Evolutionary conservation across 2,888 invertebrate genomes (phyloP).

Genomic region (Dermolepida albohirtum): DNA sequence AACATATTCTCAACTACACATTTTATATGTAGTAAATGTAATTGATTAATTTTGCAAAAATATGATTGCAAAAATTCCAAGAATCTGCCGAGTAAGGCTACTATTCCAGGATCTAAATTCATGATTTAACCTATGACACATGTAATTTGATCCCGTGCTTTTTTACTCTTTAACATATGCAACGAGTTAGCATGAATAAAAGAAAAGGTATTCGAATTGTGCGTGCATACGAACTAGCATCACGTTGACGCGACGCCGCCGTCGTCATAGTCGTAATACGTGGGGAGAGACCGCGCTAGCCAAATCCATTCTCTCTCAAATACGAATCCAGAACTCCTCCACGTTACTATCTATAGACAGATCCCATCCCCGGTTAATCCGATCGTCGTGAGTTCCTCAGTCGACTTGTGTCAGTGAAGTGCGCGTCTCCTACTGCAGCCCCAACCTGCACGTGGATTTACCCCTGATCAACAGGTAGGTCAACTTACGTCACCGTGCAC

Average conservation of each 20-base stretch:
- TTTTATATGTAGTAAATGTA: too few relatives aligned
- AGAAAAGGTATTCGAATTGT: constrained; percentile 22
- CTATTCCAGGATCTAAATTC: too few relatives aligned
- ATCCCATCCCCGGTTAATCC: constrained; percentile 39
- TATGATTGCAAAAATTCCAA: too few relatives aligned
- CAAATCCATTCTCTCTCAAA: constrained; percentile 19
- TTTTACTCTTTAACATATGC: not conserved
- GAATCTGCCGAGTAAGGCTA: too few relatives aligned
- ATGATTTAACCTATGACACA: not conserved
- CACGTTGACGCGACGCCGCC: constrained; percentile 44
- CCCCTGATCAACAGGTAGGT: constrained; percentile 62
- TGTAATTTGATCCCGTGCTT: constrained; percentile 2
- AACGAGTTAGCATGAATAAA: constrained; percentile 19
- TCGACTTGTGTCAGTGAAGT: constrained; percentile 61
- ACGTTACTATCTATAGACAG: constrained; percentile 51
- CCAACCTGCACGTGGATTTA: constrained; percentile 58
- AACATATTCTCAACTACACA: too few relatives aligned
- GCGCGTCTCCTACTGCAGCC: constrained; percentile 56
- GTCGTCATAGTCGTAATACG: constrained; percentile 44
- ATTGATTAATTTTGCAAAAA: too few relatives aligned
- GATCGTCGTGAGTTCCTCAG: constrained; percentile 48
- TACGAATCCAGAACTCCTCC: constrained; percentile 45
- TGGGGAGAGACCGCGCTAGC: constrained; percentile 24
- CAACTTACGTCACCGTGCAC: constrained; percentile 33
- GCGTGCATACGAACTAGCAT: not conserved